Percentiles rank a stretch among this genome's conserved stretches.
Evolutionary conservation across 2,797 vertebrate genomes (phyloP).

Genomic region (Amblyraja radiata): DNA sequence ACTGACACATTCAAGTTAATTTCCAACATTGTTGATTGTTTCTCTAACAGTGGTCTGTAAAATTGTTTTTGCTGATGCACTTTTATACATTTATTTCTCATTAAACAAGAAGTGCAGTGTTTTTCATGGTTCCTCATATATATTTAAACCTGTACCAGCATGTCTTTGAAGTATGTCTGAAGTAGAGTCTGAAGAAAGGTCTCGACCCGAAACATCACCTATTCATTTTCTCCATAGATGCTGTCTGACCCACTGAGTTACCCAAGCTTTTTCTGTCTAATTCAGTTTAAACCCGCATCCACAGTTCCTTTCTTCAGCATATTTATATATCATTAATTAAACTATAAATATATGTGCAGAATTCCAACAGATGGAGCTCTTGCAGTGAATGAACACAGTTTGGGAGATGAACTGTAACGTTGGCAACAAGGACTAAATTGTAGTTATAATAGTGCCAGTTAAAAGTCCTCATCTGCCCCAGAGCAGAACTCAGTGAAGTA

Average conservation of each 20-base stretch:
- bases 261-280: no score
- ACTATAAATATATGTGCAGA: background rate
- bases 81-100: background rate
- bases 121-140: background rate
- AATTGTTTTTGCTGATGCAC: background rate
- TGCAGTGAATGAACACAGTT: conserved; percentile 4
- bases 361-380: conserved; percentile 14
- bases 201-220: no score
- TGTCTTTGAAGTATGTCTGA: no score
- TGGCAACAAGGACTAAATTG: background rate
- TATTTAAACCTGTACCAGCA: background rate
- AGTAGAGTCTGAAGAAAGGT: no score
- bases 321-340: background rate
- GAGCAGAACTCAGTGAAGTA: background rate
- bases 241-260: no score
- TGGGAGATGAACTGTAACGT: background rate
- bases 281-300: no score
- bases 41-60: background rate
- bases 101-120: background rate
- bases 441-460: background rate
- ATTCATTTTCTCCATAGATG: no score
- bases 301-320: no score
- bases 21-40: background rate
- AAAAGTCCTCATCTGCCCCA: background rate
- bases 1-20: background rate